Conservation (phyloP, 2,797 vertebrate genomes). For the Heteromormyrus szaboi region DNA sequence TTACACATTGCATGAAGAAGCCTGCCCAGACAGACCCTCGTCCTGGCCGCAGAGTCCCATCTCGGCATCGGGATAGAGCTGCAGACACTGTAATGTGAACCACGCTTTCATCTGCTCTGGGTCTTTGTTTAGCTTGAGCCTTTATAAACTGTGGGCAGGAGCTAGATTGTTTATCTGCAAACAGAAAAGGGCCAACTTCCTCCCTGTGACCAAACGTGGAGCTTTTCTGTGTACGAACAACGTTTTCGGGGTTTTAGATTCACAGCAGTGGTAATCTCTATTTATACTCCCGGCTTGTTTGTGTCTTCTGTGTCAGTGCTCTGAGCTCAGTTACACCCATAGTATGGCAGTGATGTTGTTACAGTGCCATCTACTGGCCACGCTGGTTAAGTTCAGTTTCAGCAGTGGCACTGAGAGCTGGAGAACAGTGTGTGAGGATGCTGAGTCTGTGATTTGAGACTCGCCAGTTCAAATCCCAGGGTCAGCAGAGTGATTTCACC, state of each 20-base stretch:
- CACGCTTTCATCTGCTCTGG: constrained; percentile 48
- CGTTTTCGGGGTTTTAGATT: neutral
- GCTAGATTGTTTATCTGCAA: constrained; percentile 25
- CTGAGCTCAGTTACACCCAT: neutral
- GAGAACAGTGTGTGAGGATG: neutral
- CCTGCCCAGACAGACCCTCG: constrained; percentile 33
- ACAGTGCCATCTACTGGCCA: constrained; percentile 13
- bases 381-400: neutral
- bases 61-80: constrained; percentile 52
- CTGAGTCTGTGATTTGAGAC: neutral
- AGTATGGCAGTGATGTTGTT: neutral
- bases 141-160: constrained; percentile 36
- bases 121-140: constrained; percentile 37
- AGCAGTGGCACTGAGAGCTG: neutral
- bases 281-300: constrained; percentile 21
- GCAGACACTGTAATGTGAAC: constrained; percentile 55
- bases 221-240: neutral
- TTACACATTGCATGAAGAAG: constrained; percentile 22
- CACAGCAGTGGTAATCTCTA: neutral
- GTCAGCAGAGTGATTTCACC: neutral
- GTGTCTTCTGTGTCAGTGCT: constrained; percentile 24
- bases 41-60: constrained; percentile 40
- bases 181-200: constrained; percentile 1
- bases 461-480: neutral
- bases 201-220: neutral